phyloP scores from a whole-genome alignment of 2,888 invertebrate genomes.

The Ichneumoninae sp. region DNA sequence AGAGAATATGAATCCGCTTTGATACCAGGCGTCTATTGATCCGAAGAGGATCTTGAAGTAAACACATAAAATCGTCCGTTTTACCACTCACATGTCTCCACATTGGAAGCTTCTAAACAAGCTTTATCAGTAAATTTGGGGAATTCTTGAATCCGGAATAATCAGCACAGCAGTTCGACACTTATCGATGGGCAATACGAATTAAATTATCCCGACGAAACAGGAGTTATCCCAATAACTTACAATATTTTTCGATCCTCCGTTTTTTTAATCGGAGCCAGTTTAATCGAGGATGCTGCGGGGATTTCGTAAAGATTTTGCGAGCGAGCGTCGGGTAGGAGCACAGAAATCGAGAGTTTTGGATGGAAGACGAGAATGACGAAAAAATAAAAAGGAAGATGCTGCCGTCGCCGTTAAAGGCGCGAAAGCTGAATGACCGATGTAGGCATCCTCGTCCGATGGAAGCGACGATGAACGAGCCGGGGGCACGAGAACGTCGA shows the following conservation, averaged over 20 bases:
- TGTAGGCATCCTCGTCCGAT: constrained; percentile 55
- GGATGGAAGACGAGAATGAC: neutral
- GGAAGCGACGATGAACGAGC: constrained; percentile 56
- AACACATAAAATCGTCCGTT: neutral
- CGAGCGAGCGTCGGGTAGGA: neutral
- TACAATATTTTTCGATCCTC: neutral
- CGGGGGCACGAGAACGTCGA: constrained; percentile 40
- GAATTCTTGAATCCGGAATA: neutral
- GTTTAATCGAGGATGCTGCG: neutral
- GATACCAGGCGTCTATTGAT: neutral
- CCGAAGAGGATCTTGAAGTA: neutral
- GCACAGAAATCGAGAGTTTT: constrained; percentile 7
- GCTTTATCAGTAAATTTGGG: neutral
- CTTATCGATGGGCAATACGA: neutral
- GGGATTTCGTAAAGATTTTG: neutral
- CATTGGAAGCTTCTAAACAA: neutral
- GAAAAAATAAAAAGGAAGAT: neutral
- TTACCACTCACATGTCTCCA: neutral
- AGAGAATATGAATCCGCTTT: too few relatives aligned
- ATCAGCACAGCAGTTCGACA: neutral
- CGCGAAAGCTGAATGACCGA: constrained; percentile 56
- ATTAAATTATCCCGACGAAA: neutral
- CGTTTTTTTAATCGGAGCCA: neutral
- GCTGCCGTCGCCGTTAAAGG: constrained; percentile 41
- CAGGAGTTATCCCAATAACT: neutral